Base-by-base conservation (phyloP, 2,888 invertebrate genomes). In the Ferdinandea cuprea region DNA sequence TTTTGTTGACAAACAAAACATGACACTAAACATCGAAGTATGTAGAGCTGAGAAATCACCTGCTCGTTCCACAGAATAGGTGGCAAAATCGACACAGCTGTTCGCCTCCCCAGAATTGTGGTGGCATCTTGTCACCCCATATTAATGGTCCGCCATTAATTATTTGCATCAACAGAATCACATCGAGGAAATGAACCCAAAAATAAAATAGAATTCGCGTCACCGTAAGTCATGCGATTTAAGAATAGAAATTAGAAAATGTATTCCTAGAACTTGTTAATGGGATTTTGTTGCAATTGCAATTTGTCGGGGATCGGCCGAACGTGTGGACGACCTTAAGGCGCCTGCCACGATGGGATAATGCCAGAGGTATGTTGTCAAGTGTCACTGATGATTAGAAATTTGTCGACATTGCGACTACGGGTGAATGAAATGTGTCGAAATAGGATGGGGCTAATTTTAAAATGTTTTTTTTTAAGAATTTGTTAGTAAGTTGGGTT, bases 151-250 rank as follows among this genome's bases (percentile, higher is more conserved):
- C 5, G 37, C 72, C 50, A 32, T 46, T 52, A 71, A 44, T 72
- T 48, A 48, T 48, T 48, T n/a, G 5, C 40, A 32, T 40, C 19
- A n/a, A 28, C 15, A 19, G 21, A 48, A 54, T 42, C 19, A 52
- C 63, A 74, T 80, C 63, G 56, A 59, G 76, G 80, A 81, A 81
- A 65, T 76, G 69, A 65, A 71, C 69, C 76, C n/a, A 63, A 69
- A 80, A 71, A 65, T 71, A 59, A 52, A 52, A 58, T 65, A 46
- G 52, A 40, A 81, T 71, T 68, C 32, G 71, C 65, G 32, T 81
- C 74, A 69, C 69, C 69, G 74, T 48, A 54, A 73, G 61, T 80
- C 80, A 74, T 65, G 52, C 30, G 30, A 56, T 52, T 63, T 65
- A 69, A 69, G 74, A 80, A 80, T 74, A 80, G 80, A 78, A 50